A percentile compares a stretch with the other conserved stretches of the same genome.
These are phyloP conservation scores for Poeciliopsis prolifica DNA, from an alignment of 2,113 vertebrate genomes.

Conservation along the genomic window DNA sequence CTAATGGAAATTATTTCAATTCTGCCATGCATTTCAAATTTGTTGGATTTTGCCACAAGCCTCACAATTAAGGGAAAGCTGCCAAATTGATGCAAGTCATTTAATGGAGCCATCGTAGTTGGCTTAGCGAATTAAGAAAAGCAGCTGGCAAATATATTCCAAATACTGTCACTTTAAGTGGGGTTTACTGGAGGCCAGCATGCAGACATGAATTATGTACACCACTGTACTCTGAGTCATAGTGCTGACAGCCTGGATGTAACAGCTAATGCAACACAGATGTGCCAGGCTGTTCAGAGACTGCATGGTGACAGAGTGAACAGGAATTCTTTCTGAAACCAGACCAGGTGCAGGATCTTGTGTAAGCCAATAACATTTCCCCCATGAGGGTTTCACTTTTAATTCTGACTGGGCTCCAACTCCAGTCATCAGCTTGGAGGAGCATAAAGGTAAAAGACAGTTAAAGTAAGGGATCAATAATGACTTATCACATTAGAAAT, in stretches of 20 bases:
- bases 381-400: conserved; percentile 11
- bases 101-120: background rate
- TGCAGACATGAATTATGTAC: conserved; percentile 47
- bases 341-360: conserved; percentile 24
- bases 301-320: conserved; percentile 3
- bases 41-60: background rate
- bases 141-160: conserved; percentile 16
- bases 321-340: conserved; percentile 21
- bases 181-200: conserved; percentile 21
- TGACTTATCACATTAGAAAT: conserved; percentile 52
- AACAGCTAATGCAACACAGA: conserved; percentile 37
- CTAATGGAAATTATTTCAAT: no score
- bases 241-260: conserved; percentile 29
- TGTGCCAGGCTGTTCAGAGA: conserved; percentile 40
- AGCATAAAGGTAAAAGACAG: conserved; percentile 28
- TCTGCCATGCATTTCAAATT: background rate
- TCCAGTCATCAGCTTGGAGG: background rate
- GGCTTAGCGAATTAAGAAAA: background rate
- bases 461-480: conserved; percentile 35
- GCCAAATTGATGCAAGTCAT: background rate
- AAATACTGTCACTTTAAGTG: conserved; percentile 20
- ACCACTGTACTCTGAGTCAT: conserved; percentile 46
- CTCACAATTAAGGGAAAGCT: background rate
- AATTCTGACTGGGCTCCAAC: background rate
- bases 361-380: conserved; percentile 24